Conservation (phyloP, 1,140 invertebrate species). For the Nautilus pompilius region DNA sequence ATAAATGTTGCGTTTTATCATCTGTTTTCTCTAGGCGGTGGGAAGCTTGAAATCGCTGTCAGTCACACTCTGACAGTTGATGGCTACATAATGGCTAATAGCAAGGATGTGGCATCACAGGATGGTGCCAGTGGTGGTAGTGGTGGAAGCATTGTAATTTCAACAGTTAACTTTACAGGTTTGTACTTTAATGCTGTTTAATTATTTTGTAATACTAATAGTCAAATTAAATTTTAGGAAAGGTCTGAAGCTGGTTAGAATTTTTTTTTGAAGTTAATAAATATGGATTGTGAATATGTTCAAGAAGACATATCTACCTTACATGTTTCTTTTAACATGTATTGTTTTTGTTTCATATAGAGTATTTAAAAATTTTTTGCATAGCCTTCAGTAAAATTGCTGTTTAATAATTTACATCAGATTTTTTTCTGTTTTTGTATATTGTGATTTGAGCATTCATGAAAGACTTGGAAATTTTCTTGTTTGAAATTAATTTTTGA, state of each 20-base stretch:
- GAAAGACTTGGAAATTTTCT: too few relatives aligned
- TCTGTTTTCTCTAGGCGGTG: constrained; percentile 26
- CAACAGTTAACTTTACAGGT: constrained; percentile 41
- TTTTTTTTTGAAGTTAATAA: background rate
- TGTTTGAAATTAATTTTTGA: too few relatives aligned
- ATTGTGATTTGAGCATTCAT: too few relatives aligned
- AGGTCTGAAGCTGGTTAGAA: background rate
- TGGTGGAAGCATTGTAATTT: constrained; percentile 38
- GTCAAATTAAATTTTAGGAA: background rate
- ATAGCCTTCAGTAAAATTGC: too few relatives aligned
- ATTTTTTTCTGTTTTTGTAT: too few relatives aligned
- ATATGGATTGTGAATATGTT: too few relatives aligned
- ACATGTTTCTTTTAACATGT: background rate
- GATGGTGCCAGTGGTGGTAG: constrained; percentile 30
- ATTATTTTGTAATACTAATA: background rate
- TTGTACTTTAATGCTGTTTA: background rate
- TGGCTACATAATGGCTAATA: constrained; percentile 35
- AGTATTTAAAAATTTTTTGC: background rate
- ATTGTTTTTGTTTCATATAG: background rate
- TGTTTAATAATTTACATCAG: too few relatives aligned
- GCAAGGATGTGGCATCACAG: constrained; percentile 14
- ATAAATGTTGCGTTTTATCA: constrained; percentile 4
- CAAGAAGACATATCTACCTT: too few relatives aligned
- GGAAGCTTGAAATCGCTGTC: constrained; percentile 26
- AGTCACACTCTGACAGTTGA: constrained; percentile 36